Evolutionary conservation across 2,113 vertebrate genomes (phyloP), one percentile per base, ranked within the genome.

Genomic region (Condylura cristata): DNA sequence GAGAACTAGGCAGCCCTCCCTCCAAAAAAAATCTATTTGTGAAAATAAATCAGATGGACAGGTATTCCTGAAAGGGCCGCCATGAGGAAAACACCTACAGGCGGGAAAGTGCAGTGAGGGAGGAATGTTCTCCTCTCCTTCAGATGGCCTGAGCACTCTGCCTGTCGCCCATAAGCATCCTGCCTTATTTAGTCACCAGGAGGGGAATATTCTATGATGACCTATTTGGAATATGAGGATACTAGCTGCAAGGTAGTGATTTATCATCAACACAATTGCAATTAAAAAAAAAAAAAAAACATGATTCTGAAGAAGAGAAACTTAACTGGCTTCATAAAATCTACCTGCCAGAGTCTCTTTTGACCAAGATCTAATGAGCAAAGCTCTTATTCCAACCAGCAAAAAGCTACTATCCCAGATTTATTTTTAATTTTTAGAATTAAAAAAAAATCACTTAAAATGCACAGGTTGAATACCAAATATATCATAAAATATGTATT

Each of bases 401-500:
- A 61, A 81, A 91, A 44, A 16, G 39, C 10, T 30, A 53, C 20
- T 39, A n/a, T 34, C 5, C 2, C 48, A 48, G n/a, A 78, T 90
- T 88, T 85, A 48, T 61, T 94, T 82, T 90, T 44, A 80, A 76
- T 46, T 86, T 10, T 79, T 24, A 66, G 87, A 85, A 90, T 89
- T 82, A 95, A 86, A 80, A 61, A 9, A 3, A 60, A 79, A 70
- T 58, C 12, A 93, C 76, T 95, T 88, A 80, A 93, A 85, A 70
- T 86, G 1, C 18, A 60, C 63, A 90, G 83, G 93, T 86, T 80
- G 72, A 87, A 89, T 78, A 46, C 14, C 7, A 68, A 86, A 53
- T 74, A 34, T 53, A 11, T 65, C 24, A 89, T 91, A 91, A 89
- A 84, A 78, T 53, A 95, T 85, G 8, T n/a, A 68, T n/a, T 18